Evolutionary conservation across 2,113 vertebrate species (phyloP).

Genomic region (Rhodinocichla rosea): DNA sequence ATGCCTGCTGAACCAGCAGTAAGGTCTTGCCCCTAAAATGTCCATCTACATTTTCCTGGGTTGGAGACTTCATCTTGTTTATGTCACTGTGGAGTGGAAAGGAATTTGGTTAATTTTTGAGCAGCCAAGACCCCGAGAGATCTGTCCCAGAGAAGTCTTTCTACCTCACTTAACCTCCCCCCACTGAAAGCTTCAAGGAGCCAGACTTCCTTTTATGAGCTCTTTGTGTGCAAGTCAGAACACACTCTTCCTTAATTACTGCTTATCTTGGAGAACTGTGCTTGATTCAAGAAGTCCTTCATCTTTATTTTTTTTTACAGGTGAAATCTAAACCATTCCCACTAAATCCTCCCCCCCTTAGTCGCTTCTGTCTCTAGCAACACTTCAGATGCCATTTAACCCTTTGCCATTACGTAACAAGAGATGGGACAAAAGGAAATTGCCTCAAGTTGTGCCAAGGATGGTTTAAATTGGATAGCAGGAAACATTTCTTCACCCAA

Average conservation of each 20-base stretch:
- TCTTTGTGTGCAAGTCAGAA: constrained; percentile 33
- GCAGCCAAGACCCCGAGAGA: not conserved
- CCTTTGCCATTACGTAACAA: not conserved
- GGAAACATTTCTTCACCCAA: not conserved
- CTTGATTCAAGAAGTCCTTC: not conserved
- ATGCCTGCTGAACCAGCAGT: constrained; percentile 79
- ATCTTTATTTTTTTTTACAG: not conserved
- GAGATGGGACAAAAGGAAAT: not conserved
- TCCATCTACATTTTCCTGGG: constrained; percentile 75
- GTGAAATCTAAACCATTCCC: not conserved
- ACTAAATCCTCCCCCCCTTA: not conserved
- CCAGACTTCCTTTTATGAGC: constrained; percentile 25
- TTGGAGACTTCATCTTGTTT: constrained; percentile 80
- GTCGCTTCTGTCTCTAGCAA: not conserved
- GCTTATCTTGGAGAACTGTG: not conserved
- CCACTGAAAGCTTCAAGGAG: constrained; percentile 4
- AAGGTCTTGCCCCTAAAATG: constrained; percentile 78
- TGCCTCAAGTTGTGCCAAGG: not conserved
- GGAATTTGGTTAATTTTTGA: constrained; percentile 35
- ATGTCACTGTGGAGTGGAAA: constrained; percentile 75
- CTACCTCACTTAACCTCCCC: constrained; percentile 14
- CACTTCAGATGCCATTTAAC: not conserved
- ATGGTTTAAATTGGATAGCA: not conserved
- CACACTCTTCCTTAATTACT: constrained; percentile 30
- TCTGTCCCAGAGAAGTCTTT: not conserved